phyloP scores from a whole-genome alignment of 1,140 invertebrate species.

The Lasaia peninsularis region DNA sequence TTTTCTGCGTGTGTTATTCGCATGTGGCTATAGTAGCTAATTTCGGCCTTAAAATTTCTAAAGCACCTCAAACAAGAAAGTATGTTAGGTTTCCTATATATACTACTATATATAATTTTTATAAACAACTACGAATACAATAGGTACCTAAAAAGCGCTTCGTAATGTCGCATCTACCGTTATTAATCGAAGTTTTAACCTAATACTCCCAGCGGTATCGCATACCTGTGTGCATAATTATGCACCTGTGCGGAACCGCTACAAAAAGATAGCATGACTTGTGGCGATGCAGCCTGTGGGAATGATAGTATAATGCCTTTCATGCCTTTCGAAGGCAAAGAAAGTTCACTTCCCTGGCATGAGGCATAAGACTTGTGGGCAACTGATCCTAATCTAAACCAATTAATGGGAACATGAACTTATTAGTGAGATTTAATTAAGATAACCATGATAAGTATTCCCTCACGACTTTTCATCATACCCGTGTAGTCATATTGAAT shows the following conservation, averaged over 20 bases:
- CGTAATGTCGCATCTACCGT: too few species aligned
- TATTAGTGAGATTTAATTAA: not conserved
- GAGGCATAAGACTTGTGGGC: conserved; percentile 22
- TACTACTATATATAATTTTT: too few species aligned
- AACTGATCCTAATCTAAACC: conserved; percentile 5
- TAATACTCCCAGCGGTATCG: conserved; percentile 14
- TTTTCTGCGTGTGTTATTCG: too few species aligned
- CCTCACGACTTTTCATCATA: too few species aligned
- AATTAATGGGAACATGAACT: conserved; percentile 1
- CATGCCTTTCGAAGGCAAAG: conserved; percentile 47
- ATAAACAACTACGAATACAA: too few species aligned
- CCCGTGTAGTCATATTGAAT: too few species aligned
- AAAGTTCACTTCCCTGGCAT: conserved; percentile 54
- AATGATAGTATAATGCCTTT: conserved; percentile 65
- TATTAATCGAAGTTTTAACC: not conserved
- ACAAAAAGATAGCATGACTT: conserved; percentile 24
- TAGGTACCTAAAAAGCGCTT: too few species aligned
- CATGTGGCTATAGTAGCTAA: too few species aligned
- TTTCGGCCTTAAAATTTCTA: too few species aligned
- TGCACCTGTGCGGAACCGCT: conserved; percentile 23
- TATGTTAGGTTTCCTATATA: too few species aligned
- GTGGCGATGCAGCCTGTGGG: conserved; percentile 37
- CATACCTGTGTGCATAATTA: conserved; percentile 17
- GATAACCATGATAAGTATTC: not conserved
- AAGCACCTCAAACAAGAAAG: too few species aligned